Evolutionary conservation across 2,888 invertebrate species (phyloP), one percentile per base, ranked within the genome.

Genomic region (Serrognathus titanus): DNA sequence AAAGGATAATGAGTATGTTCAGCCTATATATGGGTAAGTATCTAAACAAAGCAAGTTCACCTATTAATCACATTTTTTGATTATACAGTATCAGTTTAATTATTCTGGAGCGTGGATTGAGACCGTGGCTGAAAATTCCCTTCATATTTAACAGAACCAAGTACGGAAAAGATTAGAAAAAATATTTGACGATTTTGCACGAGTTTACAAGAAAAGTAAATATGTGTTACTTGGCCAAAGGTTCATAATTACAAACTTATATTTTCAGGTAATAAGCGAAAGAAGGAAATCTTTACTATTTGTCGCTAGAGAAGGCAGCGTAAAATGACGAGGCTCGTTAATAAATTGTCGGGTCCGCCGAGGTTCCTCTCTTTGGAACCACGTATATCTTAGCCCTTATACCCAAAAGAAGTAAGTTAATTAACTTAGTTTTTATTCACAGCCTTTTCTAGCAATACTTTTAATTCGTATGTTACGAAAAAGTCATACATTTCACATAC

Each of bases 301-400:
- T 6, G 24, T 6, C 24, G 24, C 43, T 0, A 43, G 20, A 16
- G 13, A 43, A 7, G 43, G 48, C 12, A 56, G 49, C 36, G 45
- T 43, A 4, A 38, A 47, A 51, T 31, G 24, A 31, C 24, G 24
- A 31, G 7, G 6, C 24, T 31, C 6, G 24, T 31, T 7, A 31
- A 31, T 6, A 47, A 59, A 51, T 38, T 64, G 7, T 60, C 59
- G 10, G 66, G 66, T 6, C 58, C 60, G 7, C 55, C 48, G 48
- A 53, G 56, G 13, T 61, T 57, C 67, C 67, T 9, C 56, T 67
- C 39, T 35, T 67, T 40, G 67, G 67, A 45, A 66, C 65, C 13
- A 53, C 63, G 8, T 58, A 57, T 24, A 39, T 59, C 2, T 46
- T 63, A 16, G 8, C 65, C 10, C 48, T 55, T 3, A 52, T 61